Conservation (phyloP, 2,113 vertebrate species). For the Spheniscus mendiculus region DNA sequence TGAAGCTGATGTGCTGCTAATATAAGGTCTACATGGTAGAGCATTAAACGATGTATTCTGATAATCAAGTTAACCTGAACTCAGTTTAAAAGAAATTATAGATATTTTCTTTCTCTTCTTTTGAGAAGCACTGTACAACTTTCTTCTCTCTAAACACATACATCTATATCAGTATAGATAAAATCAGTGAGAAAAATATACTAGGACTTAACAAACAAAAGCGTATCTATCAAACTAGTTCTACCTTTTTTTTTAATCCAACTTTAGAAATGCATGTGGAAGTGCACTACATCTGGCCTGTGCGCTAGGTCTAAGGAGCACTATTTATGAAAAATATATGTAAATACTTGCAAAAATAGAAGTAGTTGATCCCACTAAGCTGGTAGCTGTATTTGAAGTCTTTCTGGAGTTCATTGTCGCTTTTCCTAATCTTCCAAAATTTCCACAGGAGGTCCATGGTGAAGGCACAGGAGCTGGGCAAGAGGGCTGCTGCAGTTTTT, state of each 20-base stretch:
- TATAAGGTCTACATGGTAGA: neutral
- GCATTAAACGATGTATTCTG: neutral
- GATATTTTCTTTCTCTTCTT: neutral
- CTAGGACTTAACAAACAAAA: neutral
- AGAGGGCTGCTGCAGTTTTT: neutral
- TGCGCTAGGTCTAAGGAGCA: neutral
- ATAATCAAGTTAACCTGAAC: neutral
- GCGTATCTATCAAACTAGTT: neutral
- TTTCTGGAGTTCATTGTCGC: neutral
- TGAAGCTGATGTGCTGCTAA: neutral
- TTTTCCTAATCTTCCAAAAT: neutral
- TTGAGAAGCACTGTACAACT: neutral
- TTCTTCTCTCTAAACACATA: neutral
- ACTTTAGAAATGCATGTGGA: neutral
- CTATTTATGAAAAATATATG: neutral
- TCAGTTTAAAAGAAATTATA: neutral
- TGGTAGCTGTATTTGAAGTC: neutral
- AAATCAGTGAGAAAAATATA: neutral
- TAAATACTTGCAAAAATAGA: neutral
- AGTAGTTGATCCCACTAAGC: neutral
- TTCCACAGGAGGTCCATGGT: neutral
- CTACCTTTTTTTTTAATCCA: neutral
- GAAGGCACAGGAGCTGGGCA: neutral
- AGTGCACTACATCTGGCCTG: neutral
- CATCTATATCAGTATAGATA: neutral